phyloP scores from a whole-genome alignment of 2,113 vertebrate genomes.

The Tetraodon nigroviridis region DNA sequence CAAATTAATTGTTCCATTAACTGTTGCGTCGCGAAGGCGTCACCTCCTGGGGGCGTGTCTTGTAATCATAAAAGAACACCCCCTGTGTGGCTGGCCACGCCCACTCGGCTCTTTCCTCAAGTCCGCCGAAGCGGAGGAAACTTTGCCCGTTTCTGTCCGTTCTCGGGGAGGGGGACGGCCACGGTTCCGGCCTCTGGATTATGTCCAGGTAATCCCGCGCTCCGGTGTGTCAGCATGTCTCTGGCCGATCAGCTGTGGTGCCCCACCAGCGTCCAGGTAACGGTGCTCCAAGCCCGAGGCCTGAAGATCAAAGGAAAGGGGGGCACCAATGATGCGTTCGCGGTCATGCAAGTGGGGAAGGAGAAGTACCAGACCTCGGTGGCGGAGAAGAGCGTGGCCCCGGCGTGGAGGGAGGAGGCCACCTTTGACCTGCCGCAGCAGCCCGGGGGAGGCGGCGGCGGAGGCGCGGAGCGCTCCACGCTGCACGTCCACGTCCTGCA shows the following conservation, averaged over 20 bases:
- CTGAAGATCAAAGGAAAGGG: slow-evolving; percentile 81
- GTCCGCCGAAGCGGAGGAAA: slow-evolving; percentile 1
- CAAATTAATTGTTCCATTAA: too few relatives aligned
- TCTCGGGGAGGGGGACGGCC: background rate
- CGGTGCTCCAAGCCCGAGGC: slow-evolving; percentile 82
- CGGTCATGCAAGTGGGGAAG: slow-evolving; percentile 88
- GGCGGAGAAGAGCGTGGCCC: slow-evolving; percentile 82
- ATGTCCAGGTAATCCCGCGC: background rate
- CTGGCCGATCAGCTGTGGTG: slow-evolving; percentile 75
- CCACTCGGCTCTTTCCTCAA: slow-evolving; percentile 60
- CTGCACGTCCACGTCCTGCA: slow-evolving; percentile 87
- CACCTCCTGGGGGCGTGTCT: slow-evolving; percentile 39
- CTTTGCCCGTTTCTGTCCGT: slow-evolving; percentile 19
- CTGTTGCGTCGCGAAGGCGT: background rate
- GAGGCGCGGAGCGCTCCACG: slow-evolving; percentile 50
- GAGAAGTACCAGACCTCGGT: slow-evolving; percentile 89
- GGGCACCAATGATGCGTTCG: slow-evolving; percentile 90
- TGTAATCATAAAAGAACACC: slow-evolving; percentile 9
- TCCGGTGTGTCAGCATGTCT: slow-evolving; percentile 64
- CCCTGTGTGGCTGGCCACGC: slow-evolving; percentile 34
- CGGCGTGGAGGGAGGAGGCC: slow-evolving; percentile 89
- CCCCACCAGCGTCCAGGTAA: slow-evolving; percentile 90
- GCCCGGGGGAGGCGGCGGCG: slow-evolving; percentile 12
- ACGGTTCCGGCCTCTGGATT: background rate
- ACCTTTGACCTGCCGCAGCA: slow-evolving; percentile 84